These are phyloP conservation scores for Ophiodon elongatus DNA, from an alignment of 2,113 vertebrate genomes.

Conservation along the genomic window DNA sequence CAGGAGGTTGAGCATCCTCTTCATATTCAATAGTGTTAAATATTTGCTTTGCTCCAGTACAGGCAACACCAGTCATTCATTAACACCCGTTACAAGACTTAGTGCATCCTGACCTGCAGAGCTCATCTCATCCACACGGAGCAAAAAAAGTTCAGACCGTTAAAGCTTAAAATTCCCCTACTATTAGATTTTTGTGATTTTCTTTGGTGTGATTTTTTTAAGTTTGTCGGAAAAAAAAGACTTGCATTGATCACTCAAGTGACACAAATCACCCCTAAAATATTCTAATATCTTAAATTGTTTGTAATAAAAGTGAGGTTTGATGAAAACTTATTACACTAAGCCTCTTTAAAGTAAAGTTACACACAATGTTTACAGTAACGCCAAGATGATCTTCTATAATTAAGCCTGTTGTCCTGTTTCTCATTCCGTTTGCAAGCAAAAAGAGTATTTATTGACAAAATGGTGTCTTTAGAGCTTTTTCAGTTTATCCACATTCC, in stretches of 20 bases:
- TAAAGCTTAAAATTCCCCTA: not conserved
- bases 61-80: conserved; percentile 12
- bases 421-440: conserved; percentile 16
- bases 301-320: not conserved
- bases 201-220: not conserved
- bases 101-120: not conserved
- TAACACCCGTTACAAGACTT: conserved; percentile 32
- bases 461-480: not conserved
- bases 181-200: not conserved
- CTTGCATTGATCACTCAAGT: not conserved
- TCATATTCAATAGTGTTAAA: conserved; percentile 19
- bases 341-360: not conserved
- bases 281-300: not conserved
- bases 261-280: not conserved
- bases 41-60: conserved; percentile 11
- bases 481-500: conserved; percentile 33
- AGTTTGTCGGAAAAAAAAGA: not conserved
- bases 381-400: not conserved
- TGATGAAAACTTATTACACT: not conserved
- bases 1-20: not conserved
- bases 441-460: conserved; percentile 29
- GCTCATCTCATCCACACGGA: conserved; percentile 12
- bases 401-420: not conserved
- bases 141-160: not conserved
- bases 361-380: conserved; percentile 12